A percentile compares a stretch with the other conserved stretches of the same genome.
Conservation (phyloP, 2,797 vertebrate species). For the Synanceia verrucosa region DNA sequence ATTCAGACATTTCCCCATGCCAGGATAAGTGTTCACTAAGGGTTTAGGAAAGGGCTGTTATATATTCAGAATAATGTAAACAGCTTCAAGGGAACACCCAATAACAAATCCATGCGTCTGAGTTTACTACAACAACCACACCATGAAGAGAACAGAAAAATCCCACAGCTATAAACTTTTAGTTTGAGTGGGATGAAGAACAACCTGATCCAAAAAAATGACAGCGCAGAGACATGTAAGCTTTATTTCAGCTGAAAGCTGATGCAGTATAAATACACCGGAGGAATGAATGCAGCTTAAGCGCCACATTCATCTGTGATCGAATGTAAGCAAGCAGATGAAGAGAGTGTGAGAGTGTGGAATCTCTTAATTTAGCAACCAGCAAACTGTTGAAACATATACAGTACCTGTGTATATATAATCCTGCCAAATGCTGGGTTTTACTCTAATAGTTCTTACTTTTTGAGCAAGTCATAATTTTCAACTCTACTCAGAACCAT, state of each 20-base stretch:
- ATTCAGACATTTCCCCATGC: background rate
- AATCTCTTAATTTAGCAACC: background rate
- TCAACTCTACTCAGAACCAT: background rate
- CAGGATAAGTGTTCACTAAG: background rate
- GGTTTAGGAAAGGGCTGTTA: background rate
- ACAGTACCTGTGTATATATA: background rate
- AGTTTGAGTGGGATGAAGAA: background rate
- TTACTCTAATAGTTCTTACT: background rate
- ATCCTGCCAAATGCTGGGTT: background rate
- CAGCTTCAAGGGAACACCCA: background rate
- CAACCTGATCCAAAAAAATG: background rate
- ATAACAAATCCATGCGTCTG: background rate
- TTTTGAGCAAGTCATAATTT: background rate
- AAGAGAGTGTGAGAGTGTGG: background rate
- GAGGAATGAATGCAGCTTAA: background rate
- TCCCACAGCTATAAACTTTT: background rate
- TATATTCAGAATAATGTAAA: slow-evolving; percentile 1
- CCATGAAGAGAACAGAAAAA: background rate
- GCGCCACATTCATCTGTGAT: background rate
- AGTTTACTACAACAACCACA: background rate
- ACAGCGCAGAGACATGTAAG: background rate
- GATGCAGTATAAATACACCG: background rate
- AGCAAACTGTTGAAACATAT: background rate
- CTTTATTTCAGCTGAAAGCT: background rate
- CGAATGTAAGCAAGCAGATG: too few relatives aligned